Evolutionary conservation across 2,888 invertebrate genomes (phyloP).

Genomic region (Lasioglossum pauxillum): DNA sequence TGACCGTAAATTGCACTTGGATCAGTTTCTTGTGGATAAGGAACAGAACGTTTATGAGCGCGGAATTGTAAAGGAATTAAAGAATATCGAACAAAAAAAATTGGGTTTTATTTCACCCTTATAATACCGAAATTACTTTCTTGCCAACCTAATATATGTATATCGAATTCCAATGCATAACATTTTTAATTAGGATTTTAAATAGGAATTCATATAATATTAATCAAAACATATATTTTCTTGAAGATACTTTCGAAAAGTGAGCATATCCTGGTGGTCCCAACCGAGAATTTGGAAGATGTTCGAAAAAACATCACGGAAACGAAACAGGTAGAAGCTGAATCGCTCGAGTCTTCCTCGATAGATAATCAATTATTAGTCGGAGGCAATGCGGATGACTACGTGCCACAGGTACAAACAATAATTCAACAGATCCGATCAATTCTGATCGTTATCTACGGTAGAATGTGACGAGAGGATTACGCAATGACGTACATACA

Average conservation of each 20-base stretch:
- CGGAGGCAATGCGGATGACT: conserved; percentile 30
- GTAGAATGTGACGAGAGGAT: conserved; percentile 8
- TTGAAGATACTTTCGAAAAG: conserved; percentile 70
- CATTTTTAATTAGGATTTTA: too few species aligned
- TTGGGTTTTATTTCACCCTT: too few species aligned
- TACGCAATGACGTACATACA: background rate
- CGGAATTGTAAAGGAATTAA: too few species aligned
- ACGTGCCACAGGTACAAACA: conserved; percentile 46
- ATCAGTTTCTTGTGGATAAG: too few species aligned
- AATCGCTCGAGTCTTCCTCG: conserved; percentile 14
- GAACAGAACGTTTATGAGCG: too few species aligned
- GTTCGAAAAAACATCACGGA: conserved; percentile 70
- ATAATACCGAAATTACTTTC: too few species aligned
- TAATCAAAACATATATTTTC: background rate
- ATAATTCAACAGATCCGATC: conserved; percentile 29
- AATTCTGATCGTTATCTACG: conserved; percentile 12
- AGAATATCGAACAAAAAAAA: too few species aligned
- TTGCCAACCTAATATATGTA: too few species aligned
- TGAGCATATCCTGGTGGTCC: conserved; percentile 72
- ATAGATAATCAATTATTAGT: conserved; percentile 25
- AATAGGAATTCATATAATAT: background rate
- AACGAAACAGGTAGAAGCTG: conserved; percentile 30
- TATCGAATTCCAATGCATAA: background rate
- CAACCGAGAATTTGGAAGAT: conserved; percentile 67
- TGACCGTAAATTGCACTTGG: too few species aligned